Conservation (phyloP, 2,113 vertebrate species). For the Serilophus lunatus region DNA sequence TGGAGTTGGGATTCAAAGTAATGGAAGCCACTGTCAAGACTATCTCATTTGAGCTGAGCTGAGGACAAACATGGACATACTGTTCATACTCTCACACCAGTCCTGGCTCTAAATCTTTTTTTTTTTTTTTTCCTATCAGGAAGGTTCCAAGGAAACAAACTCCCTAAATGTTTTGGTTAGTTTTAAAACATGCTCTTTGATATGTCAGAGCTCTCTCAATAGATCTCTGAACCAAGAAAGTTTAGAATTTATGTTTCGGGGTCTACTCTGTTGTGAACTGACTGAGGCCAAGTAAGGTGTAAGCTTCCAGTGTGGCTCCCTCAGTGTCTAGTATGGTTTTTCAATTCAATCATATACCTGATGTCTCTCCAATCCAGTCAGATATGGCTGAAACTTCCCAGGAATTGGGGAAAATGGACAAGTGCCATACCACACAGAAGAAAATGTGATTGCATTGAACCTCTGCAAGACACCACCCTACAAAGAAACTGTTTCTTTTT, state of each 20-base stretch:
- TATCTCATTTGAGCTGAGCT: not conserved
- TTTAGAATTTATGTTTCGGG: not conserved
- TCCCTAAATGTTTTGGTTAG: not conserved
- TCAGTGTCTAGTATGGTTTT: not conserved
- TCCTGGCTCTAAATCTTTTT: not conserved
- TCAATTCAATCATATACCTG: not conserved
- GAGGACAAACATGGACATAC: not conserved
- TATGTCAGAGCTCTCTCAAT: not conserved
- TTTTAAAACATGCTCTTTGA: not conserved
- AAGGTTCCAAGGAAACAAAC: not conserved
- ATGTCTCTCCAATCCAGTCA: not conserved
- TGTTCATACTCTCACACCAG: not conserved
- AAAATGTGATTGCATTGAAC: not conserved
- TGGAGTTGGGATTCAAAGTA: not conserved
- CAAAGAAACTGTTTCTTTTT: not conserved
- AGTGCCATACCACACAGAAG: fast-evolving
- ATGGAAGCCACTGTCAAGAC: not conserved
- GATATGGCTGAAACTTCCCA: not conserved
- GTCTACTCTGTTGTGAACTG: not conserved
- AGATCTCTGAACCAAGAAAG: not conserved
- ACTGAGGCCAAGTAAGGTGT: not conserved
- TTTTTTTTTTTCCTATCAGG: not conserved
- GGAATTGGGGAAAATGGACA: not conserved
- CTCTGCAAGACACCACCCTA: not conserved
- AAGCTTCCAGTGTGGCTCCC: not conserved